Evolutionary conservation across 2,113 vertebrate genomes (phyloP).

Genomic region (Cyphomyrus discorhynchus): DNA sequence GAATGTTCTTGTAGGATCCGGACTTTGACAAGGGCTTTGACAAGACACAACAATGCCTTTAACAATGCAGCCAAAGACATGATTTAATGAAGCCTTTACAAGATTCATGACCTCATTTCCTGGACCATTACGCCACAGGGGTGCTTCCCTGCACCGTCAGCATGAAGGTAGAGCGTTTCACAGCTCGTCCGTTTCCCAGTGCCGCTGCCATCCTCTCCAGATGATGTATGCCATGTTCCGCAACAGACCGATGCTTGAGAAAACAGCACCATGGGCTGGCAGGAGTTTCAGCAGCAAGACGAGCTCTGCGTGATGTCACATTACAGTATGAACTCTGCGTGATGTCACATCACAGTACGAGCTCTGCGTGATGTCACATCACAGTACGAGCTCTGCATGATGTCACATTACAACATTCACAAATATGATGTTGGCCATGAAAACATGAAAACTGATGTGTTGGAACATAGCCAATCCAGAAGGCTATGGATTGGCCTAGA

Average conservation of each 20-base stretch:
- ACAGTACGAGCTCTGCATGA: not conserved
- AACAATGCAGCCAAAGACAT: not conserved
- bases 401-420: not conserved
- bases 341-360: too few species aligned
- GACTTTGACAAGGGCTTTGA: not conserved
- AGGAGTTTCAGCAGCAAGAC: not conserved
- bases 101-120: constrained; percentile 3
- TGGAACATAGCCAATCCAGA: not conserved
- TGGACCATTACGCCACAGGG: not conserved
- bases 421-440: not conserved
- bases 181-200: not conserved
- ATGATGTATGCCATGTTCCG: not conserved
- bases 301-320: too few species aligned
- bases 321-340: too few species aligned
- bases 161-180: not conserved
- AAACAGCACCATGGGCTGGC: not conserved
- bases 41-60: not conserved
- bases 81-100: constrained; percentile 6
- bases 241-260: not conserved
- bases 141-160: not conserved
- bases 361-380: too few species aligned
- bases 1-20: not conserved
- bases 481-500: not conserved
- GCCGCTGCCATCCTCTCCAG: not conserved
- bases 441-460: not conserved